Evolutionary conservation across 2,113 vertebrate genomes (phyloP), one percentile per base, ranked within the genome.

Genomic region (Pseudorhombus dupliciocellatus): DNA sequence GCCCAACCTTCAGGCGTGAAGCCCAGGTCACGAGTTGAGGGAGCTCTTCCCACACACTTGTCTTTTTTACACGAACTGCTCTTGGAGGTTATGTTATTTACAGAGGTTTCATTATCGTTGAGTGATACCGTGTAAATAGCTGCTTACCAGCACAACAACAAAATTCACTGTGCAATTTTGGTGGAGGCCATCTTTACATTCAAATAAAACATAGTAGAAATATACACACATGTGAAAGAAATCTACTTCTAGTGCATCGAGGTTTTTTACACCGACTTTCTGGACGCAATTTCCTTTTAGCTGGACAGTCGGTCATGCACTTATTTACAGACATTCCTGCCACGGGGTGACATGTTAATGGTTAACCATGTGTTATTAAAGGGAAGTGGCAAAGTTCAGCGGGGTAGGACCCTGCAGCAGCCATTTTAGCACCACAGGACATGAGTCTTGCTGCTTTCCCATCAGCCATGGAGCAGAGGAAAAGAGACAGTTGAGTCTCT

Each of bases 311-410:
- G 9, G 16, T 40, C 26, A 48, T 28, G n/a, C 18, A 67, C 25
- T 46, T 21, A 20, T 62, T 48, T 37, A 16, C 56, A 40, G 9
- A 0, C 52, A 46, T 40, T 66, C n/a, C 48, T 59, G 26, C 18
- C 52, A 54, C 1, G 31, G 56, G 66, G n/a, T 26, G 67, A 66
- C 71, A 6, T 54, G 81, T 92, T 75, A 93, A 93, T 93, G 73
- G 66, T 93, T 93, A 92, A 94, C 88, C 31, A 37, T 52, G 40
- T 73, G 69, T 64, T 73, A 48, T 50, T 73, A 46, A 59, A 76
- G 76, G 60, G 77, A 83, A 70, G 83, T 77, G 77, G 57, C 75
- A 81, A 79, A 83, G 81, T 83, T 77, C 88, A 87, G 64, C n/a
- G 24, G 51, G 37, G 63, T 34, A 69, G 52, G 51, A 81, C 59